Base-by-base conservation (phyloP, 2,797 vertebrate genomes). In the Xyrichtys novacula region DNA sequence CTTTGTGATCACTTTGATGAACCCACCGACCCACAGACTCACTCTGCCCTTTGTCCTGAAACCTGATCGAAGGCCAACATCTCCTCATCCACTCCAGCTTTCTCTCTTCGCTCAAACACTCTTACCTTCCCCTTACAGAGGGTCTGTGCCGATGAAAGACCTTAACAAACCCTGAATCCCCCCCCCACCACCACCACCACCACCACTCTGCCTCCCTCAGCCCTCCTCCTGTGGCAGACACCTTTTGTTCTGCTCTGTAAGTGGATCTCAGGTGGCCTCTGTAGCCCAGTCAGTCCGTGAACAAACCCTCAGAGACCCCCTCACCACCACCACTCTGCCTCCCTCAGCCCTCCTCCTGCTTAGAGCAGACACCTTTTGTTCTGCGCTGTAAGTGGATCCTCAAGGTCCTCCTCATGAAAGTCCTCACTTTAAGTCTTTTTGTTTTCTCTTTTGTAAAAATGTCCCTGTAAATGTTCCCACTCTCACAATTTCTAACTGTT, bases 321-420 rank as follows among this genome's bases (percentile, higher is more conserved):
- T 5, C 2, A 34, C 19, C 14, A n/a, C 43, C 46, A 36, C 49
- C 43, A 4, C 66, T 42, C 63, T 56, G 22, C 20, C 42, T 7
- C 40, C 43, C 31, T 38, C 9, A 6, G 50, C 62, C 62, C 79
- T 72, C 57, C 80, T 65, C 77, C 66, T 23, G 32, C 60, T n/a
- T n/a, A n/a, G n/a, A 73, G 46, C 48, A 66, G 62, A 85, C 81
- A 77, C 76, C 88, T 93, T 93, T 91, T 90, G 25, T 94, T 90
- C 92, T 85, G 90, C 74, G 80, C 74, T 92, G 94, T 95, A 96
- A 96, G 91, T 80, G 88, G 94, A 96, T 92, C 93, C 92, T 93
- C 83, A 74, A 87, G 88, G 79, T 88, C n/a, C n/a, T n/a, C n/a
- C n/a, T n/a, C n/a, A n/a, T n/a, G n/a, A n/a, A n/a, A n/a, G n/a